Evolutionary conservation across 2,797 vertebrate genomes (phyloP).

Genomic region (Parauchenoglanis punctatus): DNA sequence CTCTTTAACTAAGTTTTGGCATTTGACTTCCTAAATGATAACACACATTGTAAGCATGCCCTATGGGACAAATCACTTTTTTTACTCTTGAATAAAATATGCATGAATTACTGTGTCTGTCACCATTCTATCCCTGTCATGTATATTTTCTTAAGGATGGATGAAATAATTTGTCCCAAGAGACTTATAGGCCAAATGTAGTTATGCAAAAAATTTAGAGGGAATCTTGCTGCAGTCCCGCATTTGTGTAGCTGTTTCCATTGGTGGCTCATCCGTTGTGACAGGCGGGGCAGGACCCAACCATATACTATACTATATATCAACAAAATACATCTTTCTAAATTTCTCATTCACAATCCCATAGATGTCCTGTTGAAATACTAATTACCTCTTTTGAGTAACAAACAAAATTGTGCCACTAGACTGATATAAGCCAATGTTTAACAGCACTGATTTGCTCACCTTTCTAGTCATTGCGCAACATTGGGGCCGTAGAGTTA

Average conservation of each 20-base stretch:
- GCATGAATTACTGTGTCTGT: slow-evolving; percentile 76
- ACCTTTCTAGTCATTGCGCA: not conserved
- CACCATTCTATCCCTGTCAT: slow-evolving; percentile 44
- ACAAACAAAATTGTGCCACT: too few relatives aligned
- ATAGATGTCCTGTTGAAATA: not conserved
- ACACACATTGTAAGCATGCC: slow-evolving; percentile 87
- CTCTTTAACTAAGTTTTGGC: slow-evolving; percentile 81
- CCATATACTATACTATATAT: not conserved
- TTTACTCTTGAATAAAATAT: slow-evolving; percentile 93
- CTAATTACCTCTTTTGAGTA: not conserved
- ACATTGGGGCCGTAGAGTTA: too few relatives aligned
- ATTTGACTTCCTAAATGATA: slow-evolving; percentile 83
- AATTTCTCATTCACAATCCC: not conserved
- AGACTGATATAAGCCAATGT: not conserved
- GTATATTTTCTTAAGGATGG: not conserved
- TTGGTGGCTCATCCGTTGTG: not conserved
- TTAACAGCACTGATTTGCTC: not conserved
- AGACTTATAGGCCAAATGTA: not conserved
- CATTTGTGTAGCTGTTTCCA: not conserved
- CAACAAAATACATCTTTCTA: not conserved
- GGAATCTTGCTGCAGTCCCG: not conserved
- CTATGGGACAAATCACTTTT: slow-evolving; percentile 88
- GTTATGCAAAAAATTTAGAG: not conserved
- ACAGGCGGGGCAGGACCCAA: not conserved
- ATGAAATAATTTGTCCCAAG: not conserved